Percentiles rank a stretch among this genome's conserved stretches.
These are phyloP conservation scores for Protophormia terraenovae DNA, from an alignment of 2,888 invertebrate genomes.

Conservation along the genomic window DNA sequence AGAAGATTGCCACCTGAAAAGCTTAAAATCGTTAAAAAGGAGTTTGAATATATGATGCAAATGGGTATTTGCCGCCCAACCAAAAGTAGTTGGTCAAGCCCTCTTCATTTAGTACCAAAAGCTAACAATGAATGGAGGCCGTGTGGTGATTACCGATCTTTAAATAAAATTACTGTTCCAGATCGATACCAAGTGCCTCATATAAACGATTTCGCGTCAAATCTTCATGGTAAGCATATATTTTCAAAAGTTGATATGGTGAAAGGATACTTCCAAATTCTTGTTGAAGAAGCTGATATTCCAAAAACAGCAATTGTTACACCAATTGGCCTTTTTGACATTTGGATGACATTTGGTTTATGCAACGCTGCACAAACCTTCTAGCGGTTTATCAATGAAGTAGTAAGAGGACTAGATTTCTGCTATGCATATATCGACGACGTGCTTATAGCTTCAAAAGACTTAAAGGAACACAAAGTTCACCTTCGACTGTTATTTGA, in stretches of 20 bases:
- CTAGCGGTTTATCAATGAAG: no score
- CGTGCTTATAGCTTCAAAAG: background rate
- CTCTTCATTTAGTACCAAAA: background rate
- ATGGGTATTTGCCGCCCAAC: background rate
- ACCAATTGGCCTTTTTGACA: no score
- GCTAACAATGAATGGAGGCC: background rate
- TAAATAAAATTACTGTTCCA: background rate
- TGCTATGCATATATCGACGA: background rate
- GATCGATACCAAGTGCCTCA: background rate
- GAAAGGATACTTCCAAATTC: background rate
- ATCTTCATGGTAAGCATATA: no score
- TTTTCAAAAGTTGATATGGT: background rate
- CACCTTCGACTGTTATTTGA: no score
- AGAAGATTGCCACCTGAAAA: background rate
- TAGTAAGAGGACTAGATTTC: background rate
- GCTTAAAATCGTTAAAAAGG: slow-evolving; percentile 5
- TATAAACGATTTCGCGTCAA: no score
- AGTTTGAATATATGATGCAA: slow-evolving; percentile 22
- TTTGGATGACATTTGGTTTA: no score
- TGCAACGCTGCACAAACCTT: no score
- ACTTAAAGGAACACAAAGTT: no score
- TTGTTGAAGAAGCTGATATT: background rate
- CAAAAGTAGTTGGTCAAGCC: slow-evolving; percentile 13
- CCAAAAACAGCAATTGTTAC: no score
- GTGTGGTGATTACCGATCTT: background rate